Percentiles rank a stretch among this genome's conserved stretches.
These are phyloP conservation scores for Muntiacus muntjak DNA, from an alignment of 2,113 vertebrate species.

Conservation along the genomic window DNA sequence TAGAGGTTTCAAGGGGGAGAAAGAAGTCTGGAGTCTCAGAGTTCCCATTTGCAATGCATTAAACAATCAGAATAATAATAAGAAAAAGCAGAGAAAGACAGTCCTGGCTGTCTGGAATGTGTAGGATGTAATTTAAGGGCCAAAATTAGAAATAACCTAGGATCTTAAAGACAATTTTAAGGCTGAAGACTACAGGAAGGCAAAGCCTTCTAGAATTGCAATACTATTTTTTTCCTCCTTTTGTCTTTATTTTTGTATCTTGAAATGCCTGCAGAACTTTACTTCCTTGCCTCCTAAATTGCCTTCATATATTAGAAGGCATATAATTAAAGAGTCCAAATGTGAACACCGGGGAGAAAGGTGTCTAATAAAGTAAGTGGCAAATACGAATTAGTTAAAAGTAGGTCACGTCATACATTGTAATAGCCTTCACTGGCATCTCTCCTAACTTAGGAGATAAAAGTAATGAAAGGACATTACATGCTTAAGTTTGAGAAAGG, in stretches of 20 bases:
- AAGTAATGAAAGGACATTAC: constrained; percentile 45
- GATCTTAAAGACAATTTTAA: constrained; percentile 40
- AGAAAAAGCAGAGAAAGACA: background rate
- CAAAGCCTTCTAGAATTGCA: constrained; percentile 35
- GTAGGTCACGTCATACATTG: constrained; percentile 62
- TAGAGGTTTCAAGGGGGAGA: constrained; percentile 54
- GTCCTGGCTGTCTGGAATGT: constrained; percentile 21
- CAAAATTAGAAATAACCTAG: constrained; percentile 59
- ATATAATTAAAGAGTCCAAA: constrained; percentile 51
- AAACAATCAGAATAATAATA: constrained; percentile 61
- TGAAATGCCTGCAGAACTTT: constrained; percentile 23
- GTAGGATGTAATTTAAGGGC: constrained; percentile 30
- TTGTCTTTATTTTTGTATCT: constrained; percentile 51
- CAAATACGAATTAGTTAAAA: constrained; percentile 72
- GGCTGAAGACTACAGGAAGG: constrained; percentile 32
- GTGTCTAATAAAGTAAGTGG: constrained; percentile 69
- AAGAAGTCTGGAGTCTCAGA: constrained; percentile 22
- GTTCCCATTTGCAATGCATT: constrained; percentile 64
- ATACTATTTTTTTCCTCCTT: background rate
- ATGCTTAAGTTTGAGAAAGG: constrained; percentile 18
- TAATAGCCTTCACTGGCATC: constrained; percentile 51
- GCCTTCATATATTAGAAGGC: constrained; percentile 26
- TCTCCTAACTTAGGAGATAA: constrained; percentile 55
- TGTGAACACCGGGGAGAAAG: constrained; percentile 63
- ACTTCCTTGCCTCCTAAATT: constrained; percentile 61